Base-by-base conservation (phyloP, 2,797 vertebrate genomes). In the Melanotaenia pygmaea region DNA sequence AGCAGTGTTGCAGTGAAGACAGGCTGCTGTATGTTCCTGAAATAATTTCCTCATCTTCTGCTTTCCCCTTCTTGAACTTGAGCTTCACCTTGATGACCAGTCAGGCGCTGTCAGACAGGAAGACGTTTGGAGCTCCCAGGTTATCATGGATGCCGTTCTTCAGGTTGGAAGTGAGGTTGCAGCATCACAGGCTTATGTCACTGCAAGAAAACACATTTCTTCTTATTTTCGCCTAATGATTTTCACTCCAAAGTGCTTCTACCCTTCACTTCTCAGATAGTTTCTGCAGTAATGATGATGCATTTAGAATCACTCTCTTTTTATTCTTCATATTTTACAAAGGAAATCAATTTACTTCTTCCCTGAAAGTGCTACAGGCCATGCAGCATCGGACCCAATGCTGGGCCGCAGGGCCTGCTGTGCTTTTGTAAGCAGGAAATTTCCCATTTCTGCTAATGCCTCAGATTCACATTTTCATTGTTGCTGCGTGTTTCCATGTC, bases 271-370 rank as follows among this genome's bases (percentile, higher is more conserved):
- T 14, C 58, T 40, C 51, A 37, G 34, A 59, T 50, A 38, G 61
- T 43, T 59, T 72, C 32, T 45, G 37, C 37, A 35, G 24, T 62
- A 4, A 50, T 54, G 18, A 59, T 76, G 51, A 60, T 76, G 47
- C 67, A 60, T 67, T 58, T 53, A 43, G 34, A 10, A 51, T 32
- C 24, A 2, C 2, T 24, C 8, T 64, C 18, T 13, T 16, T 16
- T 24, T 54, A 28, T 60, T 37, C 0, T 61, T 24, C 24, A 40
- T 73, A 26, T 11, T 40, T 24, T 7, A 38, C 51, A 45, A 13
- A 70, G 30, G 26, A 65, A 60, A n/a, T 28, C 4, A 26, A 30
- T 51, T 12, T 51, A 18, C 26, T 32, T 16, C 13, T 32, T 20
- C 35, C 9, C 3, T 43, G 14, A 32, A 35, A 37, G 54, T 47